A percentile compares a stretch with the other conserved stretches of the same genome.
Evolutionary conservation across 37 sponge, comb jelly and placozoan species (phyloP).

Genomic region (Halichondria panicea): DNA sequence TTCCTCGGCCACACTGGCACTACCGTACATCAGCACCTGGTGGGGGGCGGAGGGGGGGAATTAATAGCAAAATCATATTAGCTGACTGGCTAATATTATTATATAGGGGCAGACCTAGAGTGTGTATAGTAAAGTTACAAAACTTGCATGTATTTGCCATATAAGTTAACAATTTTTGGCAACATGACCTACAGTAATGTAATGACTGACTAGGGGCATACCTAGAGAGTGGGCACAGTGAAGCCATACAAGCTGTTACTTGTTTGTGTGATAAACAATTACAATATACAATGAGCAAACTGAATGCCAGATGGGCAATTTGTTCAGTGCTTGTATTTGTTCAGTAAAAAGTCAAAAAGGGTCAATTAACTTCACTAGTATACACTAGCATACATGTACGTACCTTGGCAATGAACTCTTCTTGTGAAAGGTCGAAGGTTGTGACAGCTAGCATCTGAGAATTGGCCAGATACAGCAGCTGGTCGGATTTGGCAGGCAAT

Average conservation of each 20-base stretch:
- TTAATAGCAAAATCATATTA: neutral
- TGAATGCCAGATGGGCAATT: neutral
- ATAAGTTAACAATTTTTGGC: too few species aligned
- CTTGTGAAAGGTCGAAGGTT: slow-evolving; percentile 44
- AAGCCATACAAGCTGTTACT: too few species aligned
- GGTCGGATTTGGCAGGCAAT: slow-evolving; percentile 7
- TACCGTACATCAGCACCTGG: slow-evolving; percentile 79
- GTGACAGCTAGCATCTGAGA: slow-evolving; percentile 24
- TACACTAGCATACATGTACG: too few species aligned
- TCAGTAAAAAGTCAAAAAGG: too few species aligned
- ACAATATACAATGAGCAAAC: neutral
- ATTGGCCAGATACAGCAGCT: slow-evolving; percentile 34
- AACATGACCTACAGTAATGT: too few species aligned
- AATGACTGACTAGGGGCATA: too few species aligned
- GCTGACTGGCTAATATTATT: neutral
- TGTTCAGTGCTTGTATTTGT: too few species aligned
- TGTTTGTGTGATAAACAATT: neutral
- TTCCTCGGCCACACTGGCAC: slow-evolving; percentile 78
- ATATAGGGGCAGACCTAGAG: neutral
- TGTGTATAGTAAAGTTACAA: too few species aligned
- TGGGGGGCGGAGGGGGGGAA: neutral
- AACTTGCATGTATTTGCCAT: too few species aligned
- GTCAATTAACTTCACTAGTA: neutral
- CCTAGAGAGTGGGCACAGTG: too few species aligned
- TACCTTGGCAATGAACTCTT: slow-evolving; percentile 67